Conservation (phyloP, 2,888 invertebrate species). For the Stenurella melanura region DNA sequence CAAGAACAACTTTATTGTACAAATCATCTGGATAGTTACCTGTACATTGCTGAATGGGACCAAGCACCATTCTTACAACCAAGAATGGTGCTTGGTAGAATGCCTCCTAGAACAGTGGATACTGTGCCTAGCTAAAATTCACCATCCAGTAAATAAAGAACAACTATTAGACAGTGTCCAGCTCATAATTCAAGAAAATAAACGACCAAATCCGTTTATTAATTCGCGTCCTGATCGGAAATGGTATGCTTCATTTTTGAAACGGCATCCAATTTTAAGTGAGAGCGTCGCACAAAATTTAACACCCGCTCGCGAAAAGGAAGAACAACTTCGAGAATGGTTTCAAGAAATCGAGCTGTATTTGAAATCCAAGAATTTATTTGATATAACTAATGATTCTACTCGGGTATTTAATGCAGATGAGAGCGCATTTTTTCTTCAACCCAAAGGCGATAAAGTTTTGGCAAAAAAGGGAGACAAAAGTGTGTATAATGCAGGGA, state of each 20-base stretch:
- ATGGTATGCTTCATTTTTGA: slow-evolving; percentile 14
- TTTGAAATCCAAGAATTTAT: slow-evolving; percentile 1
- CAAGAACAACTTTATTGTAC: too few relatives aligned
- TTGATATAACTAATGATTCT: slow-evolving; percentile 26
- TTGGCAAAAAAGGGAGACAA: slow-evolving; percentile 28
- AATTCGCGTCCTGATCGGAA: not conserved
- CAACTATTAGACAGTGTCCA: slow-evolving; percentile 11
- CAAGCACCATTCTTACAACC: too few relatives aligned
- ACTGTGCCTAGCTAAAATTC: too few relatives aligned
- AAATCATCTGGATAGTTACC: too few relatives aligned
- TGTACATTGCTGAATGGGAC: too few relatives aligned
- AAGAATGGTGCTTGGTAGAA: too few relatives aligned
- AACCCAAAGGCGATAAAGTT: slow-evolving; percentile 60
- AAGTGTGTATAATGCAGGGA: slow-evolving; percentile 17
- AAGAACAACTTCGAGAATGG: slow-evolving; percentile 28
- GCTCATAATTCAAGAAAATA: not conserved
- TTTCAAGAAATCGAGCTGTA: slow-evolving; percentile 32
- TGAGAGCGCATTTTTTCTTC: slow-evolving; percentile 60
- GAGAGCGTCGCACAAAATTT: slow-evolving; percentile 22
- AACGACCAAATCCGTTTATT: not conserved
- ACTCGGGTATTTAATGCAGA: slow-evolving; percentile 60
- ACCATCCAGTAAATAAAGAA: too few relatives aligned
- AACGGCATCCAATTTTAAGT: slow-evolving; percentile 6
- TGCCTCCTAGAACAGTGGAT: too few relatives aligned
- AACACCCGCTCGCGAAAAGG: slow-evolving; percentile 23